Conservation (phyloP, 2,113 vertebrate species). For the Triplophysa dalaica region DNA sequence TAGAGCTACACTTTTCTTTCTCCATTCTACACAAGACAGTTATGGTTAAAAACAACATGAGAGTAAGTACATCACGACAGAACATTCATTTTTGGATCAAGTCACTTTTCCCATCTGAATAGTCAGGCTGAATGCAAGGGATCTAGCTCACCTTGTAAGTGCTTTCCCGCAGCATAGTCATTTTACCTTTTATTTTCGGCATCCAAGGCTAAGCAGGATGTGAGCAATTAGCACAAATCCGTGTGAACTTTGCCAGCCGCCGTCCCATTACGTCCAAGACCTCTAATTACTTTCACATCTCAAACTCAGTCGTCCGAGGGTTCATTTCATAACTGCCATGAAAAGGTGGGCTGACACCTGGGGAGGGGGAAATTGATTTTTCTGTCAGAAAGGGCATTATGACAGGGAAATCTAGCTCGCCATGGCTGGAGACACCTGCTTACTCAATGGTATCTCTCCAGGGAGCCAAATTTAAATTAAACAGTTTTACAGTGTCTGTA, state of each 20-base stretch:
- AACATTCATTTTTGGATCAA: too few species aligned
- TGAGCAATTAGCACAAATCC: constrained; percentile 55
- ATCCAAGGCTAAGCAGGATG: constrained; percentile 34
- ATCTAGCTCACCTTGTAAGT: constrained; percentile 27
- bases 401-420: constrained; percentile 73
- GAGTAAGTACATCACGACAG: too few species aligned
- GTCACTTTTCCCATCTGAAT: not conserved
- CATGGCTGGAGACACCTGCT: constrained; percentile 76
- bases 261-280: constrained; percentile 62
- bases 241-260: constrained; percentile 42
- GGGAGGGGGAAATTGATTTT: constrained; percentile 73
- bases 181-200: constrained; percentile 10
- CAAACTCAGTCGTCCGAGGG: constrained; percentile 54
- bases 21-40: too few species aligned
- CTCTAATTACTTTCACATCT: constrained; percentile 66
- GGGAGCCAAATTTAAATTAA: constrained; percentile 67
- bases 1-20: too few species aligned
- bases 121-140: not conserved
- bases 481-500: constrained; percentile 72
- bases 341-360: constrained; percentile 44
- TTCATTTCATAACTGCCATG: constrained; percentile 59
- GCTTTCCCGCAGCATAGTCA: not conserved
- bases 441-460: constrained; percentile 52
- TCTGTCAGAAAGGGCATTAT: constrained; percentile 76
- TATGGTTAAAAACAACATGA: not conserved